phyloP scores from a whole-genome alignment of 2,113 vertebrate species.

The Terrapene triunguis region DNA sequence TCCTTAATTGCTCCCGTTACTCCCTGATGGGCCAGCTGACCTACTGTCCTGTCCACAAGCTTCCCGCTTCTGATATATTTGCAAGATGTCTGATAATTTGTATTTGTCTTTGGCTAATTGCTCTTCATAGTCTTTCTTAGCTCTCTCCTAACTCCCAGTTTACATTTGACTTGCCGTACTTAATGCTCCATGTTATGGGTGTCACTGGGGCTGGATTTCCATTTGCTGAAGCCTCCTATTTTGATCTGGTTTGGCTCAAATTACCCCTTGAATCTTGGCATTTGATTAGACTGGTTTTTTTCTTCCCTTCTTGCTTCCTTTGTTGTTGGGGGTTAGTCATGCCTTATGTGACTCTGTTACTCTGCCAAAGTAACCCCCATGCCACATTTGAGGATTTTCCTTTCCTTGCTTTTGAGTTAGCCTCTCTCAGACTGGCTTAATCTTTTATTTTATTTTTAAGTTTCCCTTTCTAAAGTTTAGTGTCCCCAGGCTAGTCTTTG shows the following conservation, averaged over 20 bases:
- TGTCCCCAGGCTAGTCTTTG: neutral
- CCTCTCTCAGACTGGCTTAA: neutral
- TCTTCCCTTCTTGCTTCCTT: conserved; percentile 10
- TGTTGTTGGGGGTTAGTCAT: neutral
- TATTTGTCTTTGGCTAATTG: conserved; percentile 10
- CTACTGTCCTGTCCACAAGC: conserved; percentile 1
- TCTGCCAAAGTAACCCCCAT: neutral
- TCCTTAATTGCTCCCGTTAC: conserved; percentile 2
- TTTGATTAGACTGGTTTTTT: neutral
- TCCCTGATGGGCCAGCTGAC: neutral
- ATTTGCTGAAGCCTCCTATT: conserved; percentile 1
- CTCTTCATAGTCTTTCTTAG: neutral
- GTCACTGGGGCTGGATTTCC: conserved; percentile 6
- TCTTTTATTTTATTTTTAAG: neutral
- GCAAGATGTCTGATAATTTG: neutral
- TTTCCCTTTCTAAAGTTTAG: neutral
- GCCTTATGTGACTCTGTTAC: neutral
- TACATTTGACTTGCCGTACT: neutral
- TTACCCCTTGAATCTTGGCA: neutral
- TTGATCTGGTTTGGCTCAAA: neutral
- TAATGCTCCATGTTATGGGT: neutral
- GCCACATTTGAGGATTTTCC: neutral
- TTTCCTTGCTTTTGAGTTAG: conserved; percentile 3
- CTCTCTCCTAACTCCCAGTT: neutral
- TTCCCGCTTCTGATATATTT: neutral